phyloP scores from a whole-genome alignment of 2,888 invertebrate genomes.

The Caenorhabditis panamensis region DNA sequence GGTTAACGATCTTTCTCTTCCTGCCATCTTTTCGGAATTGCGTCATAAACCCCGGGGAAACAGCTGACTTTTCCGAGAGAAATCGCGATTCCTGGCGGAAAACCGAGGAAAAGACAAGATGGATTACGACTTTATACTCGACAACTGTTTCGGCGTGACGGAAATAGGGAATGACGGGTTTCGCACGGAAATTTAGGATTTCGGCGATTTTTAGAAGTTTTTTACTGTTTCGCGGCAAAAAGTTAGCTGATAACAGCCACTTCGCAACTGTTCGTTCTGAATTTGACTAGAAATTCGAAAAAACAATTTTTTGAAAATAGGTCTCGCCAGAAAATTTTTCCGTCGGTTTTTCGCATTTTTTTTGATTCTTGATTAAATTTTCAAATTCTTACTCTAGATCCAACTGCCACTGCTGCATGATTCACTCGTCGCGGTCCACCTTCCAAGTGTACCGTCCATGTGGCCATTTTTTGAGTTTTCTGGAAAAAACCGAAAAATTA shows the following conservation, averaged over 20 bases:
- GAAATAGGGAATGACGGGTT: too few species aligned
- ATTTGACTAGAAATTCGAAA: too few species aligned
- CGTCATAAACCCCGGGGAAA: slow-evolving; percentile 9
- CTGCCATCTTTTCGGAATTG: neutral
- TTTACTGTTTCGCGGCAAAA: too few species aligned
- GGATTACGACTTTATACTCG: neutral
- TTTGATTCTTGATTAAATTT: neutral
- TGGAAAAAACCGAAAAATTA: neutral
- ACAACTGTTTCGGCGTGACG: too few species aligned
- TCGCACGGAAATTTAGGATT: too few species aligned
- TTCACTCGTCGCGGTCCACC: slow-evolving; percentile 89
- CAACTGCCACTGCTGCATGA: slow-evolving; percentile 78
- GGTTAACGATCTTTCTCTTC: slow-evolving; percentile 2
- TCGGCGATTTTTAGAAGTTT: too few species aligned
- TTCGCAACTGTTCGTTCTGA: too few species aligned
- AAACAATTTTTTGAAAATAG: too few species aligned
- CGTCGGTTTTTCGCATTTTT: too few species aligned
- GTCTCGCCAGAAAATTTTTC: too few species aligned
- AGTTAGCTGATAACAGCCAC: too few species aligned
- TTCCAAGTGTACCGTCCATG: slow-evolving; percentile 90
- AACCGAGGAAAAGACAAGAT: slow-evolving; percentile 1
- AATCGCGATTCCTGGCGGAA: slow-evolving; percentile 1
- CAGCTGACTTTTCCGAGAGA: neutral
- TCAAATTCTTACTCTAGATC: slow-evolving; percentile 25
- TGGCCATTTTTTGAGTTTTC: slow-evolving; percentile 81